Evolutionary conservation across 2,888 invertebrate genomes (phyloP).

Genomic region (Lycia hirtaria): DNA sequence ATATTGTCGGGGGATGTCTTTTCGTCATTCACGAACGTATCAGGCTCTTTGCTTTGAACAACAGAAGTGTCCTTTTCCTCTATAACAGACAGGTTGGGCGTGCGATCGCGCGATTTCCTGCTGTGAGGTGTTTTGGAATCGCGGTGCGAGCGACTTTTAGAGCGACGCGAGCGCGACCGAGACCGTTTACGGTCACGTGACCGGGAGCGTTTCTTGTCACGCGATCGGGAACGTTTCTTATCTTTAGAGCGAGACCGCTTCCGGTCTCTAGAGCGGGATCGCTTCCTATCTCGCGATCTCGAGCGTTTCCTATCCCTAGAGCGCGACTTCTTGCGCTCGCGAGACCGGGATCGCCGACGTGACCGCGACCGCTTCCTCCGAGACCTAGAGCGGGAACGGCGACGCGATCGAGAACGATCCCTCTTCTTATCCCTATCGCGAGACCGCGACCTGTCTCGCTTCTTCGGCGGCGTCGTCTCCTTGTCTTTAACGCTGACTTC

Average conservation of each 20-base stretch:
- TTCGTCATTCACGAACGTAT: constrained; percentile 73
- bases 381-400: constrained; percentile 86
- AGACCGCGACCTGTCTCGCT: constrained; percentile 77
- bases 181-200: constrained; percentile 78
- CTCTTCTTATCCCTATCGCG: constrained; percentile 76
- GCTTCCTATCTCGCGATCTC: constrained; percentile 84
- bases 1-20: constrained; percentile 89
- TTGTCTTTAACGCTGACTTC: constrained; percentile 50
- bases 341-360: constrained; percentile 67
- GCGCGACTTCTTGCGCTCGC: constrained; percentile 75
- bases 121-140: constrained; percentile 76
- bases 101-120: constrained; percentile 70
- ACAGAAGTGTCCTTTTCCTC: constrained; percentile 60
- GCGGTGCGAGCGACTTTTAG: constrained; percentile 74
- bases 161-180: constrained; percentile 69
- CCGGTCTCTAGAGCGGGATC: constrained; percentile 82
- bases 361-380: constrained; percentile 80
- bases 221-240: constrained; percentile 78
- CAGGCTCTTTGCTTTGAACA: constrained; percentile 59
- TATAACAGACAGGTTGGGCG: constrained; percentile 62
- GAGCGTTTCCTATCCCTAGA: constrained; percentile 85
- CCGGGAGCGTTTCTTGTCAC: constrained; percentile 73
- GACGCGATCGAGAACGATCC: constrained; percentile 85
- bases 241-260: constrained; percentile 78
- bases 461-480: constrained; percentile 70